These are phyloP conservation scores for Galaxea fascicularis DNA, from an alignment of 92 coral and sea anemone genomes.

Conservation along the genomic window DNA sequence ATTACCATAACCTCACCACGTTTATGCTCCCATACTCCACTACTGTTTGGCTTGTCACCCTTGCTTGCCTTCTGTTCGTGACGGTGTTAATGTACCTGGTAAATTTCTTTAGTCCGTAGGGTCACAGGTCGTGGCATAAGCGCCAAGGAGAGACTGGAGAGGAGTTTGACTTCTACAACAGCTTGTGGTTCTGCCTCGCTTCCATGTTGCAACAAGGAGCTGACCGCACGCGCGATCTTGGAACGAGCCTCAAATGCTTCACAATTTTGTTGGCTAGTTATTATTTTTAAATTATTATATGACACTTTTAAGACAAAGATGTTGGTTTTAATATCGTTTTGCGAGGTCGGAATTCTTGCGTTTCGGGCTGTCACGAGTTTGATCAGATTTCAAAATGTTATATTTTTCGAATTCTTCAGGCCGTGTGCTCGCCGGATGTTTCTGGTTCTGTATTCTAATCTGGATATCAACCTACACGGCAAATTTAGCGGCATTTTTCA, in stretches of 20 bases:
- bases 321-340: too few species aligned
- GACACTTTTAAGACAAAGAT: too few species aligned
- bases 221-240: constrained; percentile 70
- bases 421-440: constrained; percentile 81
- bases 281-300: too few species aligned
- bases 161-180: constrained; percentile 75
- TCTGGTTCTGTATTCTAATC: constrained; percentile 83
- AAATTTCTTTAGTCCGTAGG: constrained; percentile 85
- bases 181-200: constrained; percentile 84
- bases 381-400: too few species aligned
- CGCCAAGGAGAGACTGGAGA: constrained; percentile 60
- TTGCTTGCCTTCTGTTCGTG: constrained; percentile 78
- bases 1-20: constrained; percentile 69
- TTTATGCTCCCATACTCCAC: constrained; percentile 86
- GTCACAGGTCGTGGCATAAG: constrained; percentile 51
- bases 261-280: too few species aligned
- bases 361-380: too few species aligned
- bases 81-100: constrained; percentile 67
- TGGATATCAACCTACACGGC: constrained; percentile 90
- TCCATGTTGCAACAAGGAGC: constrained; percentile 91
- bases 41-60: constrained; percentile 85
- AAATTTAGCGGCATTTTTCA: constrained; percentile 83
- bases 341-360: too few species aligned
- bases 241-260: too few species aligned
- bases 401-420: too few species aligned